Evolutionary conservation across 2,888 invertebrate genomes (phyloP).

Genomic region (Carpatolechia fugitivella): DNA sequence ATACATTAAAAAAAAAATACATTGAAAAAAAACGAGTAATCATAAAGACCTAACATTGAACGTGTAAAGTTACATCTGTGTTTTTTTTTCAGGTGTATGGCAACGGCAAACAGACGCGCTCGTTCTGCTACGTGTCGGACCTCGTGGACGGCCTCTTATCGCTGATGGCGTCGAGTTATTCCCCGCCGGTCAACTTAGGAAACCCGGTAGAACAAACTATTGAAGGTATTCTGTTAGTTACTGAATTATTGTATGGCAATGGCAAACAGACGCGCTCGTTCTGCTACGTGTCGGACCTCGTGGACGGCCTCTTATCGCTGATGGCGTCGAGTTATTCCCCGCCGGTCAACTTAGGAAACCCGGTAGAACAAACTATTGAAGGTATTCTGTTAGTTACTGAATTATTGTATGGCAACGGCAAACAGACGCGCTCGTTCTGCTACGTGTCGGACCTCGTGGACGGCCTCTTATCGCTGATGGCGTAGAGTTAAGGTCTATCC

Average conservation of each 20-base stretch:
- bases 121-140: conserved; percentile 99
- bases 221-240: conserved; percentile 84
- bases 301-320: conserved; percentile 93
- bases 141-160: conserved; percentile 95
- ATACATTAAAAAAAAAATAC: too few species aligned
- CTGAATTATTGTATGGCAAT: conserved; percentile 92
- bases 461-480: conserved; percentile 95
- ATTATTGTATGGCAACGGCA: conserved; percentile 93
- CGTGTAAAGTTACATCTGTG: too few species aligned
- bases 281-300: conserved; percentile 98
- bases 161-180: conserved; percentile 96
- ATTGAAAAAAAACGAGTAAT: too few species aligned
- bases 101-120: conserved; percentile 93
- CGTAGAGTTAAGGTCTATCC: too few species aligned
- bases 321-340: conserved; percentile 96
- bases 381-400: too few species aligned
- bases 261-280: conserved; percentile 97
- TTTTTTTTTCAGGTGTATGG: conserved; percentile 88
- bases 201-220: conserved; percentile 99
- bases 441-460: conserved; percentile 98
- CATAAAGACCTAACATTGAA: too few species aligned
- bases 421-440: conserved; percentile 97
- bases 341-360: conserved; percentile 98
- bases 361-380: conserved; percentile 97
- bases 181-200: conserved; percentile 96